Base-by-base conservation (phyloP, 2,797 vertebrate species). In the Macropus fuliginosus region DNA sequence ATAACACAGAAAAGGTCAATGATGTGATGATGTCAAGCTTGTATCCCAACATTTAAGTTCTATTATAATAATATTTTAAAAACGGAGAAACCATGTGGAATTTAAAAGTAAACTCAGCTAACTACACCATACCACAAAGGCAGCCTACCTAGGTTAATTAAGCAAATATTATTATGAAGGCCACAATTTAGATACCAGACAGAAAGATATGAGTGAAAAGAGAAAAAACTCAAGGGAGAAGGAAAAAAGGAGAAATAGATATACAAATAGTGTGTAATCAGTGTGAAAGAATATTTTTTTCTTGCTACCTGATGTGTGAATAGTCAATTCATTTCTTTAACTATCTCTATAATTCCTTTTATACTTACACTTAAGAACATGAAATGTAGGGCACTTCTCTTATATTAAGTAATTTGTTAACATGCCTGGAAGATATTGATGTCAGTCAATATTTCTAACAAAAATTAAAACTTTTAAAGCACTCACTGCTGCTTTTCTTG, bases 401-500 rank as follows among this genome's bases (percentile, higher is more conserved):
- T 28, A 5, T 18, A 90, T 62, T 62, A 5, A 91, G 21, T 14
- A 54, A 52, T 54, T 74, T 56, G 92, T 40, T 81, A 50, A n/a
- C 5, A 4, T 4, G 94, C 12, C 3, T 55, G 50, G 87, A 89
- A 91, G 50, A 91, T 0, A 12, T 2, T 95, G 89, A 54, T 46
- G 24, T 81, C 2, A 87, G 21, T 87, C 74, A 11, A 87, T 91
- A 90, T 34, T 92, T 52, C 3, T 91, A 54, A 21, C 24, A 89
- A 91, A 95, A 18, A 14, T 94, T 50, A 96, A 92, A 0, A 96
- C 57, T 91, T 74, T 96, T 92, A 89, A 97, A 94, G 95, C 98
- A 99, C 99, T 99, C 99, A 99, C 99, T 99, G 97, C 99, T 99
- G 99, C 99, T 99, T 97, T 99, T 99, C 98, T 99, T 99, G 81